Conservation (phyloP, 2,113 vertebrate genomes). For the Ancistrus triradiatus region DNA sequence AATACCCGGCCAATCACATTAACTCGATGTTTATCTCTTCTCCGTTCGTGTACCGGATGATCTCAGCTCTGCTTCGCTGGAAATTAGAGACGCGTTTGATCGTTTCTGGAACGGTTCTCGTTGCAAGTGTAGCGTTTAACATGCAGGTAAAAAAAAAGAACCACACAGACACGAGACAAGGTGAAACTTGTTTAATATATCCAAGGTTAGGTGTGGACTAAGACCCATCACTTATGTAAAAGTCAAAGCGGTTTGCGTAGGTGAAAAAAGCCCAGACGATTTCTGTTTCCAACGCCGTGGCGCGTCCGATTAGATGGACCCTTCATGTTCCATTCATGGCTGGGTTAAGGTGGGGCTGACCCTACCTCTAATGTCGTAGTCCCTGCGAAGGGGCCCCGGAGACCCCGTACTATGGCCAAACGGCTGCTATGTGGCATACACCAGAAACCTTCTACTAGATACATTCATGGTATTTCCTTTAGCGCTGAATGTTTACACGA, state of each 20-base stretch:
- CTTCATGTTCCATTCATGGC: slow-evolving; percentile 58
- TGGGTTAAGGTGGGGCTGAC: slow-evolving; percentile 66
- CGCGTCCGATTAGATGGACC: slow-evolving; percentile 51
- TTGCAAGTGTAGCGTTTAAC: no score
- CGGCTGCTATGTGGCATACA: slow-evolving; percentile 47
- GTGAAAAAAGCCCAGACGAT: no score
- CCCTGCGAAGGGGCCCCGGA: slow-evolving; percentile 66
- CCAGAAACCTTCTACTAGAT: no score
- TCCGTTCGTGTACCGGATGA: no score
- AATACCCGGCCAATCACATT: slow-evolving; percentile 41
- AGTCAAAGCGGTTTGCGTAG: background rate
- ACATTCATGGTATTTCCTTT: slow-evolving; percentile 47
- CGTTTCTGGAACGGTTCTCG: background rate
- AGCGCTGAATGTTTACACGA: slow-evolving; percentile 50
- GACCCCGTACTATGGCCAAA: slow-evolving; percentile 64
- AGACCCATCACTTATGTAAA: background rate
- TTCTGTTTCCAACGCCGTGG: slow-evolving; percentile 53
- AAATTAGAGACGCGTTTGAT: background rate
- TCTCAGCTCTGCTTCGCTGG: background rate
- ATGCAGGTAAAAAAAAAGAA: no score
- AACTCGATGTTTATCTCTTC: slow-evolving; percentile 16
- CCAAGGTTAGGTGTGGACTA: slow-evolving; percentile 5
- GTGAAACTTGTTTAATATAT: slow-evolving; percentile 7
- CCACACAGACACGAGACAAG: background rate
- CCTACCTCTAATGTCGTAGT: slow-evolving; percentile 58